Base-by-base conservation (phyloP, 1,140 invertebrate species). In the Eupristina koningsbergeri region DNA sequence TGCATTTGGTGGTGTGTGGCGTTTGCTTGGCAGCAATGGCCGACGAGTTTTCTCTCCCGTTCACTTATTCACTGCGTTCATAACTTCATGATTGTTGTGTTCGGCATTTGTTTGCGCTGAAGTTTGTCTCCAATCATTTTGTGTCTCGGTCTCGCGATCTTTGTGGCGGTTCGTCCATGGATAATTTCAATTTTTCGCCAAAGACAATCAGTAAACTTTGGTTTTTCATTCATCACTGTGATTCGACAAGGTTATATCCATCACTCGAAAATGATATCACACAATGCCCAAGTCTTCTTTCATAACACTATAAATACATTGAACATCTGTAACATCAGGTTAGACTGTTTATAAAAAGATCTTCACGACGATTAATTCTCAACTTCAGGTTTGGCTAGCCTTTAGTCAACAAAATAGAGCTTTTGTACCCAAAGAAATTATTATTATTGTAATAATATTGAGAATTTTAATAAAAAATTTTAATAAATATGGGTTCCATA, bases 51-150 rank as follows among this genome's bases (percentile, higher is more conserved):
- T 83, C 47, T 83, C 69, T 79, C 58, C 58, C 69, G 67, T 89
- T 90, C 88, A 88, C 87, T 88, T 88, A 88, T 83, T 89, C 87
- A 87, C 87, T 88, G 85, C 87, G 87, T 83, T 87, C 84, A 87
- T 89, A 92, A 92, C 92, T 92, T 92, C 91, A 92, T 89, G 90
- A 91, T 91, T 91, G 89, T 92, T 91, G 88, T 90, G 89, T 84
- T 86, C 88, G 88, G 89, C 90, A 91, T 92, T 92, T 92, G 92
- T 92, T 92, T 92, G 89, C 90, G 88, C 89, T 92, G 92, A 92
- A 92, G 90, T 92, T 91, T 85, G 90, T 89, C 89, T 89, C 88
- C 85, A 88, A 87, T 89, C 77, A 71, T 41, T 71, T n/a, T 11
- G 67, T 80, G 61, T 76, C 22, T 47, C 58, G 58, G 73, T 86